These are phyloP conservation scores for Zaprionus ghesquierei DNA, from an alignment of 1,140 invertebrate species.

Conservation along the genomic window DNA sequence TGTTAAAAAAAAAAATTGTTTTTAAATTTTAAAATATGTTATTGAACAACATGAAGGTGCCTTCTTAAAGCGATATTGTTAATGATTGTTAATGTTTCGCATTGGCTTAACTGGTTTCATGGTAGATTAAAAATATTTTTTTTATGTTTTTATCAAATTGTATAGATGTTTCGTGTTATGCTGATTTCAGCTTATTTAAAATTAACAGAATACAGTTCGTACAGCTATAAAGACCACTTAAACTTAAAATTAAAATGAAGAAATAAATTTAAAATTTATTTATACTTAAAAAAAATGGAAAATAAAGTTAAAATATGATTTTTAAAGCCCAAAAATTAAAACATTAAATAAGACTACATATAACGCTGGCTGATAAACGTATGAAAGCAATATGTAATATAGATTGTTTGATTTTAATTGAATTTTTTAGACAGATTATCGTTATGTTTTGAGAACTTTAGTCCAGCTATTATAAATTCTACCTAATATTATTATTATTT, in stretches of 20 bases:
- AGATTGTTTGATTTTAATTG: not conserved
- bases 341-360: not conserved
- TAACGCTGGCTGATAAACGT: not conserved
- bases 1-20: not conserved
- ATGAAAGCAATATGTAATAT: not conserved
- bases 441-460: not conserved
- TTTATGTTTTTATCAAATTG: not conserved
- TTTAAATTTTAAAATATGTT: slow-evolving; percentile 2
- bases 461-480: too few relatives aligned
- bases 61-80: slow-evolving; percentile 29
- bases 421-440: not conserved
- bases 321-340: not conserved
- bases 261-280: not conserved
- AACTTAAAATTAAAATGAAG: not conserved
- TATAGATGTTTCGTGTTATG: not conserved
- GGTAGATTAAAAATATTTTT: not conserved
- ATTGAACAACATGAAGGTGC: slow-evolving; percentile 28
- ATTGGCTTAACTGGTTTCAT: slow-evolving; percentile 34
- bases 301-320: not conserved
- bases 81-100: slow-evolving; percentile 5
- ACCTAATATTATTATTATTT: too few relatives aligned
- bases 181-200: not conserved
- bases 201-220: not conserved
- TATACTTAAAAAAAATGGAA: not conserved
- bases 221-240: not conserved